A percentile compares a stretch with the other conserved stretches of the same genome.
These are phyloP conservation scores for Syngnathus scovelli DNA, from an alignment of 2,113 vertebrate genomes.

Conservation along the genomic window DNA sequence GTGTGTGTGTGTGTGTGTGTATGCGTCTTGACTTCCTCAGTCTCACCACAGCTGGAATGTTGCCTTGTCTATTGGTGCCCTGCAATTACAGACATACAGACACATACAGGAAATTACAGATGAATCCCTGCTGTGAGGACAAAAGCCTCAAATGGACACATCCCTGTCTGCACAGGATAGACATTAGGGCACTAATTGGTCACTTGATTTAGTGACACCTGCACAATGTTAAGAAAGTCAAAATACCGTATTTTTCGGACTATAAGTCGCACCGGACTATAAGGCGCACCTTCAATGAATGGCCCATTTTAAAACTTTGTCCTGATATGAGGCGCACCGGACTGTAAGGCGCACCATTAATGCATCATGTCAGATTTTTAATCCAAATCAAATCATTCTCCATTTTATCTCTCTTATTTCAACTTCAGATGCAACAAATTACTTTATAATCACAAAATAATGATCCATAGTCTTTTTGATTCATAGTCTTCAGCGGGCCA, in stretches of 20 bases:
- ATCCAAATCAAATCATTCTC: too few relatives aligned
- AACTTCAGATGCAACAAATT: too few relatives aligned
- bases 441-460: too few relatives aligned
- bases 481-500: too few relatives aligned
- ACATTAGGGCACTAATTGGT: neutral
- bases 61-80: constrained; percentile 47
- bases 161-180: neutral
- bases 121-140: neutral
- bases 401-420: too few relatives aligned
- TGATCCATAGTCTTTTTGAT: too few relatives aligned
- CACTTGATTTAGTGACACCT: constrained; percentile 1
- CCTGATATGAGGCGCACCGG: too few relatives aligned
- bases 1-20: constrained; percentile 9
- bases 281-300: too few relatives aligned
- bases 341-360: too few relatives aligned
- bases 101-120: constrained; percentile 26
- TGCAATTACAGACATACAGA: constrained; percentile 47
- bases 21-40: constrained; percentile 36
- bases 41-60: constrained; percentile 56
- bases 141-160: neutral
- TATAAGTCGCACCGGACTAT: too few relatives aligned
- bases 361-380: too few relatives aligned
- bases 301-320: too few relatives aligned
- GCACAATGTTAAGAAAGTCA: neutral
- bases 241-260: neutral